Percentiles rank a stretch among this genome's conserved stretches.
Evolutionary conservation across 2,113 vertebrate genomes (phyloP).

Genomic region (Seriola quinqueradiata): DNA sequence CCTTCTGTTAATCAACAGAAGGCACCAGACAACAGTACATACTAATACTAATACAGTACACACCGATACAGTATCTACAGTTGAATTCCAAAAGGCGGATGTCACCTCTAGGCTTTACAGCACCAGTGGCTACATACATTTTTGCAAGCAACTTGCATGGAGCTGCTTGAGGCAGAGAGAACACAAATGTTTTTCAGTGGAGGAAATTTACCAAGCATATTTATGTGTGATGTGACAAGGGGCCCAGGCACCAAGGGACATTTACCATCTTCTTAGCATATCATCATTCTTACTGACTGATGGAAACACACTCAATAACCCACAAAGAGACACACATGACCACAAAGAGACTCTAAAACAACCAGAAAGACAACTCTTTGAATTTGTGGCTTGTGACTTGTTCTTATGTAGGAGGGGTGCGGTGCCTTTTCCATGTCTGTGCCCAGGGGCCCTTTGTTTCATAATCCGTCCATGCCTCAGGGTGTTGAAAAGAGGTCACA

Average conservation of each 20-base stretch:
- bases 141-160: neutral
- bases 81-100: constrained; percentile 24
- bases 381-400: too few relatives aligned
- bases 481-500: too few relatives aligned
- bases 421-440: too few relatives aligned
- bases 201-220: neutral
- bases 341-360: neutral
- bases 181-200: constrained; percentile 43
- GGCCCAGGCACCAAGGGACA: neutral
- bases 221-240: neutral
- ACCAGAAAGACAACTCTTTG: neutral
- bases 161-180: constrained; percentile 31
- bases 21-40: neutral
- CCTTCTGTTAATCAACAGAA: constrained; percentile 7
- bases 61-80: neutral
- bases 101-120: constrained; percentile 22
- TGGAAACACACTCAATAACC: neutral
- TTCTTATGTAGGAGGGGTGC: too few relatives aligned
- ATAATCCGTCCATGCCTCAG: too few relatives aligned
- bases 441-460: too few relatives aligned
- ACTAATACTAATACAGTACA: neutral
- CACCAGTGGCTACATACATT: constrained; percentile 9
- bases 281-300: neutral
- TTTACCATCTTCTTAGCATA: neutral
- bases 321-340: neutral